Base-by-base conservation (phyloP, 2,888 invertebrate species). In the Dyspetes luteomarginatus region DNA sequence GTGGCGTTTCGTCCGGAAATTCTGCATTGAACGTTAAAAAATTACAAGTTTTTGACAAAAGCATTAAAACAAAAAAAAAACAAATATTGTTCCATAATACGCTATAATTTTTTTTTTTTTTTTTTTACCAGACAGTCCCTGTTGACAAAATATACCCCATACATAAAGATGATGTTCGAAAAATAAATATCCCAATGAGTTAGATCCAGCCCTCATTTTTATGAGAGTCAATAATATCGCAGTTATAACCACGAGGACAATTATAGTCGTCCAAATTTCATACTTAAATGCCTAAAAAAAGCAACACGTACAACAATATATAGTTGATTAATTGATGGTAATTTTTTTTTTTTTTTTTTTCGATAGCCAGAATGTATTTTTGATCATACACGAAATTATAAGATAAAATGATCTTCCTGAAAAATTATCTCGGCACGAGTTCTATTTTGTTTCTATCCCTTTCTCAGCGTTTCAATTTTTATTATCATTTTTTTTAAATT, bases 91-190 rank as follows among this genome's bases (percentile, higher is more conserved):
- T 48, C 17, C 2, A 15, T 17, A 15, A 17, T 17, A 17, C 5
- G 12, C 55, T 15, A n/a, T 9, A 41, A 55, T 26, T 9, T 17
- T 3, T 0, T 43, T 15, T 0, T 17, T 24, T 12, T 2, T 52
- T 45, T 36, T 22, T 56, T 79, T 74, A 89, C 89, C 83, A 45
- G 84, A 41, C 45, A 88, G 69, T n/a, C 87, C 86, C 65, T 90
- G 90, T 43, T 88, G 87, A 43, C 90, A 90, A 26, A 89, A 84
- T 41, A 89, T 87, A 7, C 89, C 88, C 86, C 86, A 89, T 19
- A 87, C 76, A 24, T 71, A 48, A 9, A 86, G 76, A 58, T 83
- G 82, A 48, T 86, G 81, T 3, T 86, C 84, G 15, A 64, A 43
- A 15, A 88, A 9, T 0, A 82, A 45, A 4, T 76, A 17, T 7